phyloP scores from a whole-genome alignment of 2,888 invertebrate species.

The Phaedon cochleariae region DNA sequence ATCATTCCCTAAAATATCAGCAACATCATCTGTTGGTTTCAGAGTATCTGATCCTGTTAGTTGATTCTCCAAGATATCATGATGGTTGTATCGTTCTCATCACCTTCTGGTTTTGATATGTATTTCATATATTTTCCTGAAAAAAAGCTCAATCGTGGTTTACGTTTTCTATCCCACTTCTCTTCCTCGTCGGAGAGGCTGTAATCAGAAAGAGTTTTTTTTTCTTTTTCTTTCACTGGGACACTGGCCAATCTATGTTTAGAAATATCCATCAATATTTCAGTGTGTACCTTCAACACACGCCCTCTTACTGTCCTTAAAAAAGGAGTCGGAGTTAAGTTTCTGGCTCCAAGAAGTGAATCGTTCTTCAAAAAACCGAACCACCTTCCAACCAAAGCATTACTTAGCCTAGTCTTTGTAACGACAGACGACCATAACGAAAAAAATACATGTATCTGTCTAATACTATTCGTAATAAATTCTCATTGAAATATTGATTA shows the following conservation, averaged over 20 bases:
- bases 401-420: neutral
- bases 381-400: neutral
- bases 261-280: neutral
- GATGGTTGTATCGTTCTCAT: no score
- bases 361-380: neutral
- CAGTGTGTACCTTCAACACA: neutral
- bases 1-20: no score
- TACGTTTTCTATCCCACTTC: neutral
- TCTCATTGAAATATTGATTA: neutral
- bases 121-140: neutral
- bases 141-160: neutral
- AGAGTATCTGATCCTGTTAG: no score
- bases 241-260: neutral
- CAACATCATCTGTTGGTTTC: no score
- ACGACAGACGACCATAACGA: neutral
- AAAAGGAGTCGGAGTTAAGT: neutral
- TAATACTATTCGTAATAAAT: neutral
- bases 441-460: neutral
- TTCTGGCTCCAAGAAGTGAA: neutral
- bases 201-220: no score
- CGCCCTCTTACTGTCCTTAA: neutral
- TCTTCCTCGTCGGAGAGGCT: neutral
- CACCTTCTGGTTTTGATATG: no score
- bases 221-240: neutral
- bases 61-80: no score